Conservation (phyloP, 2,797 vertebrate genomes). For the Eupleurogrammus muticus region DNA sequence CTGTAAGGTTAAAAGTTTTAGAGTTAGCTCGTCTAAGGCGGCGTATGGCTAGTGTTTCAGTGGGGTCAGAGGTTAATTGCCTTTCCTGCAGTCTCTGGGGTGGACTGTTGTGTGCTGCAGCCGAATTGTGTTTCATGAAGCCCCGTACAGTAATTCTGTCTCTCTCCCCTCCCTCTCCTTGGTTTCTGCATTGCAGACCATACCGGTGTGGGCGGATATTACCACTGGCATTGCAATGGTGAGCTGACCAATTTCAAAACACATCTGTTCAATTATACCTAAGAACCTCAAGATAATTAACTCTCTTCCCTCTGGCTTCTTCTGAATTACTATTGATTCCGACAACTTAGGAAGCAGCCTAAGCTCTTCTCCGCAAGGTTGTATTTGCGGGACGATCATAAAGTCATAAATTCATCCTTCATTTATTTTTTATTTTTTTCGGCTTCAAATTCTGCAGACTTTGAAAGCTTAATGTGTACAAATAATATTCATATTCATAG, state of each 20-base stretch:
- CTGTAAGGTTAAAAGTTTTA: slow-evolving; percentile 61
- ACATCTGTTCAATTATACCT: slow-evolving; percentile 80
- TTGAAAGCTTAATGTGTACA: slow-evolving; percentile 43
- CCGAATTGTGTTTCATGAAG: slow-evolving; percentile 52
- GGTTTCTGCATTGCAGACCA: slow-evolving; percentile 49
- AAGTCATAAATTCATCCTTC: slow-evolving; percentile 54
- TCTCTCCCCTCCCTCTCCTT: slow-evolving; percentile 16
- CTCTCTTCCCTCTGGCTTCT: slow-evolving; percentile 72
- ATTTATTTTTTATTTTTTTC: slow-evolving; percentile 42
- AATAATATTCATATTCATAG: slow-evolving; percentile 45
- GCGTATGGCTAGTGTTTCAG: slow-evolving; percentile 48
- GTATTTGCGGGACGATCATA: slow-evolving; percentile 59
- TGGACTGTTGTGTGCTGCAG: slow-evolving; percentile 50
- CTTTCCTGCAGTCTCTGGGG: slow-evolving; percentile 58
- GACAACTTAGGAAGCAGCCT: slow-evolving; percentile 48
- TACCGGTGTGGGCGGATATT: slow-evolving; percentile 56
- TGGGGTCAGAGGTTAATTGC: slow-evolving; percentile 73
- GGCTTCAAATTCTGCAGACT: slow-evolving; percentile 26
- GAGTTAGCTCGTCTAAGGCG: slow-evolving; percentile 22
- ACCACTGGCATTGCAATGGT: slow-evolving; percentile 66
- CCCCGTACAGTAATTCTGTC: slow-evolving; percentile 18
- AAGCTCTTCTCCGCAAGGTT: slow-evolving; percentile 52
- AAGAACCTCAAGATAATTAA: slow-evolving; percentile 77
- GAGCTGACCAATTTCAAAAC: slow-evolving; percentile 76
- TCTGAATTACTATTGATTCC: slow-evolving; percentile 74